Evolutionary conservation across 1,140 invertebrate genomes (phyloP).

Genomic region (Pantala flavescens): DNA sequence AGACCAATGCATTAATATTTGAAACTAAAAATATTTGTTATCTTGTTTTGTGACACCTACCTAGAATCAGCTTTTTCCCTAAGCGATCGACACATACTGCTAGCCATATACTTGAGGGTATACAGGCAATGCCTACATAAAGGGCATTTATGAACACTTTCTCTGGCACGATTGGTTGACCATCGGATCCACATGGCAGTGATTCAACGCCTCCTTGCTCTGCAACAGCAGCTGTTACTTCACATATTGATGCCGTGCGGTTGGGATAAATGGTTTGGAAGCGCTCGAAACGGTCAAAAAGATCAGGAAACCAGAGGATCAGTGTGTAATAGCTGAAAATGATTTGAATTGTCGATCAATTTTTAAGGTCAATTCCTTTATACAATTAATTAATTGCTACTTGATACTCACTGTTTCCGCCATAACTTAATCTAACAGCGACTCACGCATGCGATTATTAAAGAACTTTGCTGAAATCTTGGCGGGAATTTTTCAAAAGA

Average conservation of each 20-base stretch:
- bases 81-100: constrained; percentile 59
- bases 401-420: too few relatives aligned
- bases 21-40: too few relatives aligned
- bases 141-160: constrained; percentile 55
- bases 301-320: constrained; percentile 75
- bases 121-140: constrained; percentile 59
- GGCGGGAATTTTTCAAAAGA: too few relatives aligned
- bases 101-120: constrained; percentile 59
- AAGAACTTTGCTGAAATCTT: too few relatives aligned
- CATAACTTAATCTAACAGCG: too few relatives aligned
- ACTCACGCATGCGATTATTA: too few relatives aligned
- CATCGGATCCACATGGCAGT: neutral
- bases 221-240: neutral
- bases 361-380: neutral
- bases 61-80: constrained; percentile 35
- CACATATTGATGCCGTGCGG: constrained; percentile 3
- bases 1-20: too few relatives aligned
- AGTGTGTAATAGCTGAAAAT: constrained; percentile 61
- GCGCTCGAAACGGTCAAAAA: constrained; percentile 59
- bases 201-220: neutral
- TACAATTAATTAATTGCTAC: neutral
- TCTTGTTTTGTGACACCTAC: constrained; percentile 10
- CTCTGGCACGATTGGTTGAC: neutral
- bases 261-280: constrained; percentile 37
- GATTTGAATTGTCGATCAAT: neutral